phyloP scores from a whole-genome alignment of 1,140 invertebrate genomes.

The Drosophila kepulauana region DNA sequence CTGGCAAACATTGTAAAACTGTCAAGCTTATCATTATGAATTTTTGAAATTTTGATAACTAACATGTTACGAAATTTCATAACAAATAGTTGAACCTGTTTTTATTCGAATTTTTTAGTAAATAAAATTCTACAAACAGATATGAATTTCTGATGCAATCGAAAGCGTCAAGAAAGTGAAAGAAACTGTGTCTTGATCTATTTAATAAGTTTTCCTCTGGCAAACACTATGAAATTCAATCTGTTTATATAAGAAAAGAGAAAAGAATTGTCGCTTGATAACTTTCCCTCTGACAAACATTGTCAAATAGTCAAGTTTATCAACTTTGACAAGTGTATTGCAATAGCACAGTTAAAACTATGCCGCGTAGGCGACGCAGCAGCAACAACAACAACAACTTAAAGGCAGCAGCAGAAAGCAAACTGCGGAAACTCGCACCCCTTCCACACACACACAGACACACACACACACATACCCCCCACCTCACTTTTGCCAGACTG shows the following conservation, averaged over 20 bases:
- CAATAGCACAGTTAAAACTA: slow-evolving; percentile 70
- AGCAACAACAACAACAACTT: slow-evolving; percentile 35
- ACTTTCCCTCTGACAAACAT: background rate
- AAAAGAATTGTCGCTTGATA: background rate
- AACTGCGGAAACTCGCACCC: background rate
- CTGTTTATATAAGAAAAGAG: no score
- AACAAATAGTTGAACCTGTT: no score
- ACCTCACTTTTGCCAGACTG: slow-evolving; percentile 39
- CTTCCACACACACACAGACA: background rate
- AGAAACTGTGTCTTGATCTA: no score
- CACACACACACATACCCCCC: background rate
- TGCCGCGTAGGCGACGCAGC: slow-evolving; percentile 71
- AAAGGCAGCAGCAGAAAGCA: slow-evolving; percentile 9
- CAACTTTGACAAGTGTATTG: slow-evolving; percentile 25
- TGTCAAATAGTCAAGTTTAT: background rate
- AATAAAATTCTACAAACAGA: no score
- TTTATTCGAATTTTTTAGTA: no score
- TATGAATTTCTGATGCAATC: no score
- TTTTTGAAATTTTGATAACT: no score
- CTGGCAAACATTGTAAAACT: background rate
- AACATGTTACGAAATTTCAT: no score
- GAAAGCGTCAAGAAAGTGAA: no score
- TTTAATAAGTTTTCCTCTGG: no score
- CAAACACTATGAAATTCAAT: no score
- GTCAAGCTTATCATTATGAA: background rate